phyloP scores from a whole-genome alignment of 2,113 vertebrate species.

The Emberiza fucata region DNA sequence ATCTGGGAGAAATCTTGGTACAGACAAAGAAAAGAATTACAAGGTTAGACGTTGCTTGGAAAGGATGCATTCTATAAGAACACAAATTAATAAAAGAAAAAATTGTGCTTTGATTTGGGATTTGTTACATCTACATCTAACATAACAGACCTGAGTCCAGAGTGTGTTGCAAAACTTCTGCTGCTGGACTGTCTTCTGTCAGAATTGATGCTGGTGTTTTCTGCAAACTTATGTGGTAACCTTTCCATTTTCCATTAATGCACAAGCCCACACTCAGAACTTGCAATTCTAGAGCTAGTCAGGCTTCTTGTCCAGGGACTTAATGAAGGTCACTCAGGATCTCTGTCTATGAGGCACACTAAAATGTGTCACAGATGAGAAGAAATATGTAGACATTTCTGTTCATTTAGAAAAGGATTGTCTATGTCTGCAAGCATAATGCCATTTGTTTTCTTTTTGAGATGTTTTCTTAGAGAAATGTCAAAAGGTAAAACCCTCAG shows the following conservation, averaged over 20 bases:
- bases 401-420: background rate
- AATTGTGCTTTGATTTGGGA: background rate
- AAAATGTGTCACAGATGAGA: background rate
- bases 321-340: background rate
- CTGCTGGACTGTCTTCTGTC: background rate
- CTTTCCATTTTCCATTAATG: background rate
- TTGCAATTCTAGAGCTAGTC: background rate
- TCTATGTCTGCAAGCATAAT: background rate
- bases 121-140: background rate
- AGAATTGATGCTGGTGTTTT: background rate
- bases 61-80: background rate
- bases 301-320: background rate
- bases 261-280: background rate
- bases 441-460: background rate
- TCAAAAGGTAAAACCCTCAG: conserved; percentile 1
- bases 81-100: background rate
- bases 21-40: background rate
- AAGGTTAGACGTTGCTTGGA: background rate
- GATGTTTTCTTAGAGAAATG: background rate
- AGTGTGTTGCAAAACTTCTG: background rate
- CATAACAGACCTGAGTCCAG: background rate
- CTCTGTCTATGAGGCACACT: background rate
- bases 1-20: background rate
- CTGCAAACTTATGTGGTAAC: background rate
- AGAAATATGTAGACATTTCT: background rate